Percentiles rank a stretch among this genome's conserved stretches.
These are phyloP conservation scores for Formica exsecta DNA, from an alignment of 1,140 invertebrate species.

Conservation along the genomic window DNA sequence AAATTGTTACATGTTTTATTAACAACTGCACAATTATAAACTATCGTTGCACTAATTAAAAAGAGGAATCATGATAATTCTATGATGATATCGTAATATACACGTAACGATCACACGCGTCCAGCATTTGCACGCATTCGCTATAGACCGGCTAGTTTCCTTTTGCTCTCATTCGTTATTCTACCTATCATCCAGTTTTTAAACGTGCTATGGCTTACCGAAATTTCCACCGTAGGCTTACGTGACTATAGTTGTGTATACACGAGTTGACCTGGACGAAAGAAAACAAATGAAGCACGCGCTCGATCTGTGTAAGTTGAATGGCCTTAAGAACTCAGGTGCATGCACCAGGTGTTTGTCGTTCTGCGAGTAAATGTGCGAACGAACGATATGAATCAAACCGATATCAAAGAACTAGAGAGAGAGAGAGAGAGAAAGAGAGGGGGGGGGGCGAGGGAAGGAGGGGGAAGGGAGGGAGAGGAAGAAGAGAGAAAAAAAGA, in stretches of 20 bases:
- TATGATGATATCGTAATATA: not conserved
- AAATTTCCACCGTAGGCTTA: slow-evolving; percentile 33
- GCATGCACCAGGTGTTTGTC: slow-evolving; percentile 61
- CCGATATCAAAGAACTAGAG: slow-evolving; percentile 11
- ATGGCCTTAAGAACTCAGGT: slow-evolving; percentile 59
- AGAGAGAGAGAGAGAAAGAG: not conserved
- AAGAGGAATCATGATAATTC: not conserved
- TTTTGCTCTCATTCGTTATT: not conserved
- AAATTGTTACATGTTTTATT: not conserved
- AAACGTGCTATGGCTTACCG: not conserved
- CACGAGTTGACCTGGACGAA: slow-evolving; percentile 19
- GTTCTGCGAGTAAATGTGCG: slow-evolving; percentile 47
- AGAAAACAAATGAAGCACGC: slow-evolving; percentile 38
- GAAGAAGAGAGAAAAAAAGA: too few relatives aligned
- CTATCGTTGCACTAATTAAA: not conserved
- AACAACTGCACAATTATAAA: not conserved
- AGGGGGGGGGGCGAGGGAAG: not conserved
- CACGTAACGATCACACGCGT: not conserved
- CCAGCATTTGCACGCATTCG: not conserved
- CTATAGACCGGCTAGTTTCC: not conserved
- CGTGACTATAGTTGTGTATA: slow-evolving; percentile 31
- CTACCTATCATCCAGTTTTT: not conserved
- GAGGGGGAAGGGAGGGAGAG: not conserved
- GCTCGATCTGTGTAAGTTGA: slow-evolving; percentile 50
- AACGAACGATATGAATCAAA: slow-evolving; percentile 55